Percentiles rank a stretch among this genome's conserved stretches.
These are phyloP conservation scores for cat (Felis catus) DNA, from an alignment of 2,113 vertebrate species.

Conservation along the genomic window F.catus_Fca126_mat1.0 CM031429.1:21662501-21663000, in stretches of 20 bases:
- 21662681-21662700: background rate
- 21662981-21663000: background rate
- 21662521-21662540: background rate
- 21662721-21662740: background rate
- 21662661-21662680: background rate
- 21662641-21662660: background rate
- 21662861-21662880: background rate
- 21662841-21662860: background rate
- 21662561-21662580: background rate
- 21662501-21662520: background rate
- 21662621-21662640: background rate
- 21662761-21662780: background rate
- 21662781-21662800: background rate
- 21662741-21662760: background rate
- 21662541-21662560: background rate
- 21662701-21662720: background rate
- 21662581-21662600: background rate
- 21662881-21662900: background rate
- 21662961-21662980: background rate
- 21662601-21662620: background rate
- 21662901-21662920: background rate
- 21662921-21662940: background rate
- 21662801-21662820: background rate
- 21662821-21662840: background rate
- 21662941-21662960: background rate